Percentiles rank a stretch among this genome's conserved stretches.
phyloP scores from a whole-genome alignment of 2,888 invertebrate genomes.

The Blastobasis lacticolella region DNA sequence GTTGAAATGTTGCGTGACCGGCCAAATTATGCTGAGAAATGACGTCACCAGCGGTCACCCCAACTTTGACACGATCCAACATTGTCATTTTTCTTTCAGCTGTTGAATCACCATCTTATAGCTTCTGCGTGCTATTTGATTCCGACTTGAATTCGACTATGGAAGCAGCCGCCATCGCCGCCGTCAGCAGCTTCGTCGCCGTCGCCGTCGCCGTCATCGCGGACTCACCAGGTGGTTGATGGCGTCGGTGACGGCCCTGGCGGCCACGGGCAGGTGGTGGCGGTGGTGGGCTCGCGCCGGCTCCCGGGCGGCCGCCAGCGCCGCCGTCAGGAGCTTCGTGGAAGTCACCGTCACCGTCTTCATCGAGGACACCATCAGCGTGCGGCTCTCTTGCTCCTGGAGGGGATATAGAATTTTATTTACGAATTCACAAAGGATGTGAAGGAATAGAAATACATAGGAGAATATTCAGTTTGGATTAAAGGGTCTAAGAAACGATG shows the following conservation, averaged over 20 bases:
- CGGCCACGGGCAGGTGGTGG: constrained; percentile 91
- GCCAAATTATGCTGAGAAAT: too few relatives aligned
- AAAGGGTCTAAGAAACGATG: not conserved
- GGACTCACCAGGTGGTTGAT: constrained; percentile 89
- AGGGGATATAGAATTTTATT: too few relatives aligned
- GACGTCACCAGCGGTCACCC: too few relatives aligned
- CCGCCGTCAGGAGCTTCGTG: constrained; percentile 87
- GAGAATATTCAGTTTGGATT: not conserved
- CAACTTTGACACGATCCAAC: too few relatives aligned
- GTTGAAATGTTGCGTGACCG: too few relatives aligned
- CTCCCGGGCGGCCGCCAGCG: constrained; percentile 92
- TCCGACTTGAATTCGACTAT: too few relatives aligned
- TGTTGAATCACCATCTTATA: too few relatives aligned
- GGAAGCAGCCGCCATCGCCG: too few relatives aligned
- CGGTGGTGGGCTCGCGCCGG: constrained; percentile 92
- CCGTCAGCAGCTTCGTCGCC: too few relatives aligned
- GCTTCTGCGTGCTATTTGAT: too few relatives aligned
- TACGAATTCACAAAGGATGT: not conserved
- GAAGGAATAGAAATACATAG: not conserved
- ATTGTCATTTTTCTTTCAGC: too few relatives aligned
- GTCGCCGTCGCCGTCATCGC: too few relatives aligned
- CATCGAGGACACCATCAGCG: constrained; percentile 89
- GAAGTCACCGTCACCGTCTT: constrained; percentile 91
- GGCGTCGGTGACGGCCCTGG: constrained; percentile 92
- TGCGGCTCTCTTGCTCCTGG: constrained; percentile 83